phyloP scores from a whole-genome alignment of 2,797 vertebrate species.

The Gouania willdenowi region DNA sequence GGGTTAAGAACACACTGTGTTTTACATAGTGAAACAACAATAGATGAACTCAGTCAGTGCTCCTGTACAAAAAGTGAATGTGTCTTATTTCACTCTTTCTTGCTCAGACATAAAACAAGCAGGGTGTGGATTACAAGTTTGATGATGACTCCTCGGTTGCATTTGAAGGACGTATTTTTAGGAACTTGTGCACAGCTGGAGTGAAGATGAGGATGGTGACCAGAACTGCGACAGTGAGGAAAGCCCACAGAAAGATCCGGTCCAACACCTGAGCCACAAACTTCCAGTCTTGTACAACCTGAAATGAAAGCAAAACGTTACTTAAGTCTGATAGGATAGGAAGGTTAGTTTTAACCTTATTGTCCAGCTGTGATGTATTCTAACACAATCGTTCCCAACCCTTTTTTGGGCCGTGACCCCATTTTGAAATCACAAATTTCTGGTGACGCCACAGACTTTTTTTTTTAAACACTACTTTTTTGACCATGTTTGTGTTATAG shows the following conservation, averaged over 20 bases:
- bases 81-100: too few relatives aligned
- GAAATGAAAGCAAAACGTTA: conserved; percentile 1
- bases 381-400: too few relatives aligned
- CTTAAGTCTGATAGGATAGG: too few relatives aligned
- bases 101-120: too few relatives aligned
- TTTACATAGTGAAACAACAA: not conserved
- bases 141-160: conserved; percentile 52
- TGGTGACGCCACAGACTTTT: too few relatives aligned
- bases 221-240: conserved; percentile 82
- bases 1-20: not conserved
- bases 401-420: too few relatives aligned
- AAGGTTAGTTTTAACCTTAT: too few relatives aligned
- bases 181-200: conserved; percentile 85
- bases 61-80: not conserved
- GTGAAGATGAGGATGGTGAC: conserved; percentile 94
- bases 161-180: conserved; percentile 66
- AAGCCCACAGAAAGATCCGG: conserved; percentile 93
- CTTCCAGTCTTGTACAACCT: conserved; percentile 98
- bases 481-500: too few relatives aligned
- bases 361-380: too few relatives aligned
- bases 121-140: conserved; percentile 20
- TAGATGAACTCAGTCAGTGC: conserved; percentile 1
- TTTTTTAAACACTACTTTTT: too few relatives aligned
- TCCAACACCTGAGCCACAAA: conserved; percentile 95
- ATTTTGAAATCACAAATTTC: too few relatives aligned